Evolutionary conservation across 2,888 invertebrate species (phyloP).

Genomic region (Griposia aprilina): DNA sequence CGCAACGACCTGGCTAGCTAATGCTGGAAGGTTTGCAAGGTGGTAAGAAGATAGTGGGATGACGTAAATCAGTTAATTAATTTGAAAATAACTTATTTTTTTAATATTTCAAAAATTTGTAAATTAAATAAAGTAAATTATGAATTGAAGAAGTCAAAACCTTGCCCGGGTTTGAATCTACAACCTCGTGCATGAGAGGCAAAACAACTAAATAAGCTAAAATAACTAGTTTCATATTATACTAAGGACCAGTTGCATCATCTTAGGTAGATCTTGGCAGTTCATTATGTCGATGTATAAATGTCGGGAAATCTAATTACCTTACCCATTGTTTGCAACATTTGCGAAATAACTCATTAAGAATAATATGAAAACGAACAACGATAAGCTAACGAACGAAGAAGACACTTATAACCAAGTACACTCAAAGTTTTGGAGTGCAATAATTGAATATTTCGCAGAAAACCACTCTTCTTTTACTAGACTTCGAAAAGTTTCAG

Average conservation of each 20-base stretch:
- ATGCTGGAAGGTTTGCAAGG: no score
- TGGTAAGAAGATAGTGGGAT: no score
- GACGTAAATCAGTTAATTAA: no score
- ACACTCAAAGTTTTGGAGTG: constrained; percentile 41
- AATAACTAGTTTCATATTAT: neutral
- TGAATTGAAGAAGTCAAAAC: neutral
- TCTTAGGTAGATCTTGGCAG: neutral
- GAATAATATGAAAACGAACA: constrained; percentile 7
- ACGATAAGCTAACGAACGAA: constrained; percentile 11
- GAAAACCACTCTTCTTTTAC: constrained; percentile 51
- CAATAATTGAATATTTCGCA: constrained; percentile 64
- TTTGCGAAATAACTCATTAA: neutral
- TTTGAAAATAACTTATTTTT: no score
- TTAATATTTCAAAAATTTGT: no score
- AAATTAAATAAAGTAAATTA: no score
- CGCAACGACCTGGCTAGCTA: no score
- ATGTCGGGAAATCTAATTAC: no score
- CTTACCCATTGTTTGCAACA: neutral
- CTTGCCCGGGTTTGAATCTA: neutral
- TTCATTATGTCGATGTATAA: no score
- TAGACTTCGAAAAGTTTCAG: constrained; percentile 54
- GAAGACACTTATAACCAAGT: constrained; percentile 25
- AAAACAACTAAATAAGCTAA: neutral
- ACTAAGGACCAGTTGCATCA: neutral
- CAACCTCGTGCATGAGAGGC: no score